A percentile compares a stretch with the other conserved stretches of the same genome.
phyloP scores from a whole-genome alignment of 2,113 vertebrate species.

The Bathybates hornii region DNA sequence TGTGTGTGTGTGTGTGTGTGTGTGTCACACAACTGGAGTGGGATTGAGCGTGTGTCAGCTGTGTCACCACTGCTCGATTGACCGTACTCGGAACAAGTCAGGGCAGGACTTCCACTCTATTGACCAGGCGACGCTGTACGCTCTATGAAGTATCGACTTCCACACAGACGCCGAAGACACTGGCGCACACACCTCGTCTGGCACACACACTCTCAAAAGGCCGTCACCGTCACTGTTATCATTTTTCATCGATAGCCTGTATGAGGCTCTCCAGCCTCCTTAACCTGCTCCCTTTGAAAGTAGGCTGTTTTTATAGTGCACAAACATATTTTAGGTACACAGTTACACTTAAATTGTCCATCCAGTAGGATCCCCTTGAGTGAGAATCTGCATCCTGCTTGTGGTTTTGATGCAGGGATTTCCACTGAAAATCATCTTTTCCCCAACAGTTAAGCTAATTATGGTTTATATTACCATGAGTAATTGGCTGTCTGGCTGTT shows the following conservation, averaged over 20 bases:
- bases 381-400: not conserved
- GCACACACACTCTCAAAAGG: not conserved
- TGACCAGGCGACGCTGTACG: constrained; percentile 45
- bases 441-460: constrained; percentile 28
- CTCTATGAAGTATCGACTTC: constrained; percentile 66
- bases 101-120: constrained; percentile 66
- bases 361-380: not conserved
- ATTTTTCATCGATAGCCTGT: not conserved
- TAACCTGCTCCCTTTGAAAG: not conserved
- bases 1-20: not conserved
- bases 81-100: constrained; percentile 63
- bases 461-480: constrained; percentile 37
- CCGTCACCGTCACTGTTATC: not conserved
- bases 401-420: constrained; percentile 3
- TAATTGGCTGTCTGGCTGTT: constrained; percentile 30
- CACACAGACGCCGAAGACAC: constrained; percentile 31
- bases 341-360: not conserved
- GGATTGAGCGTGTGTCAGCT: constrained; percentile 54
- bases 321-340: not conserved
- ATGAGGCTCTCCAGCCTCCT: not conserved
- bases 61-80: constrained; percentile 58
- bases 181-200: constrained; percentile 14
- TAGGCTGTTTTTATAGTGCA: not conserved
- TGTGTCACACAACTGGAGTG: not conserved
- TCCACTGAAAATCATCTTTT: constrained; percentile 18